Percentiles rank a stretch among this genome's conserved stretches.
Conservation (phyloP, 35 echinoderm and acorn worm species). For the Diadema setosum region DNA sequence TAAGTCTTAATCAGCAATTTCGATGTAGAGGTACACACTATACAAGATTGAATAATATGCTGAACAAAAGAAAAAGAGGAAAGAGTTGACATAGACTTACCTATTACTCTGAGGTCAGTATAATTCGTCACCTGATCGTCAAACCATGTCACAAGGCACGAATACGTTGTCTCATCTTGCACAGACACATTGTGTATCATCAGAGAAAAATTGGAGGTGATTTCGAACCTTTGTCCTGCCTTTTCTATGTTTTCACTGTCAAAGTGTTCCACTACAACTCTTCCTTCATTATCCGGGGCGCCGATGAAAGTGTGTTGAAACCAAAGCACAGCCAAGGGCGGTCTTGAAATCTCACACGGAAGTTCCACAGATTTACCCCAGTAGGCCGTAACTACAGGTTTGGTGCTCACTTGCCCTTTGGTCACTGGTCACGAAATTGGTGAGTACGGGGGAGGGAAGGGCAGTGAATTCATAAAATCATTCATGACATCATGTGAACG, state of each 20-base stretch:
- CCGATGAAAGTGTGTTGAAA: neutral
- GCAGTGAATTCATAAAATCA: neutral
- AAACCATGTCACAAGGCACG: neutral
- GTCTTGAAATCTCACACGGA: neutral
- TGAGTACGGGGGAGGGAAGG: too few species aligned
- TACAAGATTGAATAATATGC: too few species aligned
- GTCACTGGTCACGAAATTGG: neutral
- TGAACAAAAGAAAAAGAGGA: too few species aligned
- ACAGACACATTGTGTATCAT: neutral
- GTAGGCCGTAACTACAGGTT: neutral
- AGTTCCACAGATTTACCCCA: neutral
- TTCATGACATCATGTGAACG: neutral
- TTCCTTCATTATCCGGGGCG: neutral
- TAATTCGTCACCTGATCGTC: neutral
- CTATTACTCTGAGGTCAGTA: neutral
- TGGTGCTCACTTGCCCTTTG: neutral
- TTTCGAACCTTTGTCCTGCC: neutral
- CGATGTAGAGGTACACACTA: too few species aligned
- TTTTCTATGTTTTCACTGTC: neutral
- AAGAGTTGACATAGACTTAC: too few species aligned
- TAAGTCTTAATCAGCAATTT: too few species aligned
- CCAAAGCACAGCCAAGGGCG: neutral
- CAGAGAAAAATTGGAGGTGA: neutral
- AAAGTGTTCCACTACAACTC: neutral
- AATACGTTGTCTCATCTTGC: neutral